Percentiles rank a stretch among this genome's conserved stretches.
Conservation (phyloP, 53 echinoderm and acorn worm species). For the Mesocentrotus franciscanus region DNA sequence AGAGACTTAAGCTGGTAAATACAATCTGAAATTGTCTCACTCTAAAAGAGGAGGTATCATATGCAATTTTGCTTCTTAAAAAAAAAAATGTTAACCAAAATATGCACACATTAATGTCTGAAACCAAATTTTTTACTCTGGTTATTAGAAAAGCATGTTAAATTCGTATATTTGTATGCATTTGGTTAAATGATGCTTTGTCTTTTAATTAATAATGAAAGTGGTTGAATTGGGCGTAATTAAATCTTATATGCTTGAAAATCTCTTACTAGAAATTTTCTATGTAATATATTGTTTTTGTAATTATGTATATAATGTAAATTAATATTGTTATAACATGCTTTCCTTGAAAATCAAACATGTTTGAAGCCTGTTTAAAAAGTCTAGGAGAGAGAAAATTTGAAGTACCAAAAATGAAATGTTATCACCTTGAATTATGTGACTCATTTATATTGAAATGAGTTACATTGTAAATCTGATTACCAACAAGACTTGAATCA, state of each 20-base stretch:
- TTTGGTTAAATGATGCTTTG: background rate
- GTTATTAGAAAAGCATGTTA: background rate
- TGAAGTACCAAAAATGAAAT: background rate
- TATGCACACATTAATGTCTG: background rate
- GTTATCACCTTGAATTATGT: background rate
- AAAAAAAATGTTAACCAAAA: background rate
- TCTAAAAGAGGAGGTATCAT: background rate
- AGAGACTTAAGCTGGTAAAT: background rate
- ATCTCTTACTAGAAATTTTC: too few relatives aligned
- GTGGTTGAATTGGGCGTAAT: too few relatives aligned
- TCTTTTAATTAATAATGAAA: too few relatives aligned
- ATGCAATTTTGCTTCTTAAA: background rate
- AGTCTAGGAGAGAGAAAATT: background rate
- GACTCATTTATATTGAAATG: background rate
- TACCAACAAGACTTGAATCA: background rate
- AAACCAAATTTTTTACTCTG: background rate
- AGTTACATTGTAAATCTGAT: background rate
- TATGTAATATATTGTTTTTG: background rate
- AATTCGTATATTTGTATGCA: background rate
- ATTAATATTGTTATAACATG: background rate
- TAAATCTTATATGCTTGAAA: too few relatives aligned
- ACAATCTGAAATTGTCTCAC: background rate
- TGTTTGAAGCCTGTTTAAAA: background rate
- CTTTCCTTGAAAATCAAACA: background rate
- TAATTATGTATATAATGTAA: background rate